Evolutionary conservation across 1,140 invertebrate genomes (phyloP).

Genomic region (Leptoteleia sp.): DNA sequence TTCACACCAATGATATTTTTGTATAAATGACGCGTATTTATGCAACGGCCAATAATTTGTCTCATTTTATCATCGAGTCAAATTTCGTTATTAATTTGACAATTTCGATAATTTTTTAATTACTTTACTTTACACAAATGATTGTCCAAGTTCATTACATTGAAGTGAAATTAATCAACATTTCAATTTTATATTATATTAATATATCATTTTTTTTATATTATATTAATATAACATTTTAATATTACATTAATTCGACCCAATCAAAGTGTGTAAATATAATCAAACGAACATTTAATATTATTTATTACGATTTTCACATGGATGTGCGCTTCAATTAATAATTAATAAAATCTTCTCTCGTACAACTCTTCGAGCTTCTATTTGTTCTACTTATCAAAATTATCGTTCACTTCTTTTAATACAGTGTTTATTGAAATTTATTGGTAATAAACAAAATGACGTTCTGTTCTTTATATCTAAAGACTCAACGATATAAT

Average conservation of each 20-base stretch:
- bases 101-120: constrained; percentile 6
- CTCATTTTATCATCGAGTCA: not conserved
- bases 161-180: constrained; percentile 4
- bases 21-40: constrained; percentile 4
- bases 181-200: too few relatives aligned
- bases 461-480: too few relatives aligned
- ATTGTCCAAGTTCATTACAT: constrained; percentile 6
- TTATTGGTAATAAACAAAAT: too few relatives aligned
- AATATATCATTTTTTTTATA: too few relatives aligned
- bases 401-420: too few relatives aligned
- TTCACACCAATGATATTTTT: constrained; percentile 16
- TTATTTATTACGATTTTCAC: constrained; percentile 8
- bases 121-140: constrained; percentile 20
- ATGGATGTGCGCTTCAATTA: not conserved
- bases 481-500: too few relatives aligned
- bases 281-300: constrained; percentile 4
- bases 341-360: constrained; percentile 2
- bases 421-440: too few relatives aligned
- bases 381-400: too few relatives aligned
- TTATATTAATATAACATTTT: too few relatives aligned
- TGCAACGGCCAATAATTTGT: constrained; percentile 13
- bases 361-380: too few relatives aligned
- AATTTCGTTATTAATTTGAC: constrained; percentile 12
- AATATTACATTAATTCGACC: constrained; percentile 28
- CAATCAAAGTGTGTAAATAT: constrained; percentile 32